Base-by-base conservation (phyloP, 2,888 invertebrate species). In the Prosapia bicincta region DNA sequence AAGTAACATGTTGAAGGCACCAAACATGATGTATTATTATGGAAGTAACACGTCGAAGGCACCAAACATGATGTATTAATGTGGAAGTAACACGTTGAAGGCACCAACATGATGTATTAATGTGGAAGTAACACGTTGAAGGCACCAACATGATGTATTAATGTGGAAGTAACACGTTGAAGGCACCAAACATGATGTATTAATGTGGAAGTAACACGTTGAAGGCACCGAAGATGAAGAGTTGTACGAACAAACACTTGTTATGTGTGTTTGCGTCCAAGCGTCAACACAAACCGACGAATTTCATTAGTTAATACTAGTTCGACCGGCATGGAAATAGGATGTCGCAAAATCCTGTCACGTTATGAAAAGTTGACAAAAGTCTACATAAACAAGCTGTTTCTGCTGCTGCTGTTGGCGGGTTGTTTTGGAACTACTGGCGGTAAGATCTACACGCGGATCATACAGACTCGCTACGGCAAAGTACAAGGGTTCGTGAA, bases 391-490 rank as follows among this genome's bases (percentile, higher is more conserved):
- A 74, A 74, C 66, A 74, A 74, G 65, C 25, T 66, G 2, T 2
- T 74, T 13, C 23, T 74, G n/a, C 54, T 74, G 7, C n/a, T 74
- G 38, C 69, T 65, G 26, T 13, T 74, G 1, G 28, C 69, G 3
- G 66, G 74, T 15, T 69, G 69, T 24, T 26, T 30, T 0, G 65
- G 65, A 24, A 24, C 25, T 3, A 71, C 43, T 74, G 78, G 79
- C 1, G 79, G 78, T 15, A 78, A 78, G 26, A 77, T 76, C 15
- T 74, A 77, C 69, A 77, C 79, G 26, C 66, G 79, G 7, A 70
- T 80, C 25, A 77, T 80, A 32, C 75, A 78, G 20, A 80, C 80
- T 28, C 72, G 79, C 65, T 79, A 78, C 72, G 80, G 80, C 23
- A 78, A 78, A 43, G 73, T 80, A 24, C 80, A 74, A 28, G 74